phyloP scores from a whole-genome alignment of 2,113 vertebrate species.

The Bothrops jararaca region DNA sequence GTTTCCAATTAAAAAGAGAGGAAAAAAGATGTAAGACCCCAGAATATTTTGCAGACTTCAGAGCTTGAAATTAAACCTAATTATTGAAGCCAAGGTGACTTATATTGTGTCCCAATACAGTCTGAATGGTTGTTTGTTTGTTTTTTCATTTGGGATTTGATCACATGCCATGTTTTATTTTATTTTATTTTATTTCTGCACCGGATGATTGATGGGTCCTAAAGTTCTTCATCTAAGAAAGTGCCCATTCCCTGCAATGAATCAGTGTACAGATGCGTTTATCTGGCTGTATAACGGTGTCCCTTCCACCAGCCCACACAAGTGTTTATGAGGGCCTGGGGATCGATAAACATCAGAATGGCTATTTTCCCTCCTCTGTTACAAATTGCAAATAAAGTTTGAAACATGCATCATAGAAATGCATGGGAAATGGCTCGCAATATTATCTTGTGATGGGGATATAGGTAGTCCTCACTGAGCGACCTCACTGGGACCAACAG shows the following conservation, averaged over 20 bases:
- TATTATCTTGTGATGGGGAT: neutral
- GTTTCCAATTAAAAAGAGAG: neutral
- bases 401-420: neutral
- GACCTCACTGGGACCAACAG: neutral
- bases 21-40: neutral
- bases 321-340: neutral
- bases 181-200: neutral
- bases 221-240: neutral
- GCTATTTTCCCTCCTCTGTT: neutral
- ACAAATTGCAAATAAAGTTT: neutral
- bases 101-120: constrained; percentile 41
- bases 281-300: neutral
- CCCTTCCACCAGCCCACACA: neutral
- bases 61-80: constrained; percentile 27
- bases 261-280: neutral
- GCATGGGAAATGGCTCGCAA: neutral
- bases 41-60: constrained; percentile 11
- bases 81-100: neutral
- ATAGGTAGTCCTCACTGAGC: neutral
- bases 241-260: neutral
- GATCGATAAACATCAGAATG: neutral
- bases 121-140: constrained; percentile 21
- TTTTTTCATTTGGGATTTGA: constrained; percentile 24
- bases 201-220: constrained; percentile 28
- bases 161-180: neutral